Conservation (phyloP, 1,140 invertebrate genomes). For the Prorops nasuta region DNA sequence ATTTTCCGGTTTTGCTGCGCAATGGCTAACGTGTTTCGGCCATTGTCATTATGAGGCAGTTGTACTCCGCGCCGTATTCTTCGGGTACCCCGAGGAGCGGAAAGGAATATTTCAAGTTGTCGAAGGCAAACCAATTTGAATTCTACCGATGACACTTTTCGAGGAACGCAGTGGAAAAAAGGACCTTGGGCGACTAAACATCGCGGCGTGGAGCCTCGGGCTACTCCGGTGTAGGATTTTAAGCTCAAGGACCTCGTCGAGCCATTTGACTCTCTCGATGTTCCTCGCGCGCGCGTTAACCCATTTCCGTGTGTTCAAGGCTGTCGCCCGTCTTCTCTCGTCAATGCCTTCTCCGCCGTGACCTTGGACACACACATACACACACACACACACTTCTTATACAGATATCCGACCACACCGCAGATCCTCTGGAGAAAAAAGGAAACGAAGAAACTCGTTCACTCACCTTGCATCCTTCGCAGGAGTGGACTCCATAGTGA, state of each 20-base stretch:
- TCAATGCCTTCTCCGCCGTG: slow-evolving; percentile 26
- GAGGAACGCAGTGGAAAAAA: slow-evolving; percentile 6
- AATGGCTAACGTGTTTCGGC: neutral
- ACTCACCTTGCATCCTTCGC: slow-evolving; percentile 99
- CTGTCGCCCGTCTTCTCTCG: slow-evolving; percentile 7
- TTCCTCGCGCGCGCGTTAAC: neutral
- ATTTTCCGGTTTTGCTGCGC: slow-evolving; percentile 23
- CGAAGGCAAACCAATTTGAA: too few species aligned
- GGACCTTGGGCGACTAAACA: slow-evolving; percentile 20
- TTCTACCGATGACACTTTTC: too few species aligned
- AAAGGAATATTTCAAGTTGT: too few species aligned
- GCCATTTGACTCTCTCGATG: slow-evolving; percentile 4
- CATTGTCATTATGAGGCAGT: neutral
- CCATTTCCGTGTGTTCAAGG: slow-evolving; percentile 33
- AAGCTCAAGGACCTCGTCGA: slow-evolving; percentile 26
- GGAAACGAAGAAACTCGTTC: too few species aligned
- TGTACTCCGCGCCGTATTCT: too few species aligned
- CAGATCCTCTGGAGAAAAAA: too few species aligned
- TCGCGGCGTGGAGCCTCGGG: slow-evolving; percentile 1
- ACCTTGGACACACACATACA: slow-evolving; percentile 35
- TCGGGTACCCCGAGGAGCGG: too few species aligned
- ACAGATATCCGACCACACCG: slow-evolving; percentile 28
- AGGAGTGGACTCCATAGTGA: slow-evolving; percentile 98
- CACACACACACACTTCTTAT: slow-evolving; percentile 33
- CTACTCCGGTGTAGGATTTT: slow-evolving; percentile 14